phyloP scores from a whole-genome alignment of 1,140 invertebrate species.

The Lanistes nyassanus region DNA sequence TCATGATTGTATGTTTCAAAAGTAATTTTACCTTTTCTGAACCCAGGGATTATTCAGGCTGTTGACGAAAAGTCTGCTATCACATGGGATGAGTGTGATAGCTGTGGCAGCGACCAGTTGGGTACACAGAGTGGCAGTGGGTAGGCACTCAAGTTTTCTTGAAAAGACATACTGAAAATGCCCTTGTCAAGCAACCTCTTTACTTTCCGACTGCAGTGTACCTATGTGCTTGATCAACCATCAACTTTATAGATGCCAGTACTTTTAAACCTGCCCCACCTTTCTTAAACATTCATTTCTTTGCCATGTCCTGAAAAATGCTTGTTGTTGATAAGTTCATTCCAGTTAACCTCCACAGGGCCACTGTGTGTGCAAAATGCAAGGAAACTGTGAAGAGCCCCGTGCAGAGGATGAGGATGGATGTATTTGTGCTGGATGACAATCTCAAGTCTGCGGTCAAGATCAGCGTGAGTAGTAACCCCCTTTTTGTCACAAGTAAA shows the following conservation, averaged over 20 bases:
- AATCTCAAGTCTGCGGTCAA: background rate
- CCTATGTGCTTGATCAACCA: background rate
- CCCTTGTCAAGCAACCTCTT: too few species aligned
- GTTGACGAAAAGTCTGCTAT: conserved; percentile 44
- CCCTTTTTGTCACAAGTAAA: background rate
- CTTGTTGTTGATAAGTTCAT: background rate
- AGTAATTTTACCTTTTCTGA: too few species aligned
- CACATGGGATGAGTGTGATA: conserved; percentile 43
- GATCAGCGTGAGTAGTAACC: conserved; percentile 12
- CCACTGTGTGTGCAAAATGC: conserved; percentile 10
- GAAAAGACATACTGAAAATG: background rate
- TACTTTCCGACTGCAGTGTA: background rate
- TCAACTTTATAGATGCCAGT: background rate
- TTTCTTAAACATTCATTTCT: background rate
- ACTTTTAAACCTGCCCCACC: background rate
- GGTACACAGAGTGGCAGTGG: background rate
- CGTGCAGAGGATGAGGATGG: conserved; percentile 26
- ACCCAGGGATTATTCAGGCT: conserved; percentile 29
- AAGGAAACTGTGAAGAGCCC: conserved; percentile 10
- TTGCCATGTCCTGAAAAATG: background rate
- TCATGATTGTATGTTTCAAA: too few species aligned
- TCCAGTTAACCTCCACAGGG: background rate
- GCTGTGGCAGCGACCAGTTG: conserved; percentile 36
- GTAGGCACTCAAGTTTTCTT: background rate
- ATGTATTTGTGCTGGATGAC: background rate